Conservation (phyloP, 1,140 invertebrate genomes). For the Hirudo medicinalis region DNA sequence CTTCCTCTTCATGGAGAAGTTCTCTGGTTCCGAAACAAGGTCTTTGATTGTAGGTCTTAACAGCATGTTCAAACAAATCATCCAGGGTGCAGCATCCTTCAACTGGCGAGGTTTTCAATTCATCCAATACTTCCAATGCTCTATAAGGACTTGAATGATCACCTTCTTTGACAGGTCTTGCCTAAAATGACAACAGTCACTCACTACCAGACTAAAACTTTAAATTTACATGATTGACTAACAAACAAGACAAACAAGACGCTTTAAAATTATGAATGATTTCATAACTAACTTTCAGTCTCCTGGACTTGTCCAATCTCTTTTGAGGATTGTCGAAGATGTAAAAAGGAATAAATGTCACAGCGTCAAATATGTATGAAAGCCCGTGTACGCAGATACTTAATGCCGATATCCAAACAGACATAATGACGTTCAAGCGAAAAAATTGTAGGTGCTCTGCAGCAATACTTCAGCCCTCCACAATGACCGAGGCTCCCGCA, state of each 20-base stretch:
- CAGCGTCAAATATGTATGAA: conserved; percentile 4
- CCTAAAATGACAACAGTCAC: neutral
- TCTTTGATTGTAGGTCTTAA: conserved; percentile 42
- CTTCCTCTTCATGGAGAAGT: conserved; percentile 81
- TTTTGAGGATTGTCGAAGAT: neutral
- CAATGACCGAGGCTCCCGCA: too few relatives aligned
- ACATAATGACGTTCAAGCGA: too few relatives aligned
- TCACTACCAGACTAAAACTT: neutral
- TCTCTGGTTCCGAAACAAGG: conserved; percentile 65
- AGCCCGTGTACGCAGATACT: neutral
- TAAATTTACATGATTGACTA: neutral
- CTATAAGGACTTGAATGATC: conserved; percentile 28
- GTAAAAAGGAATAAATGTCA: neutral
- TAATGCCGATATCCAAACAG: conserved; percentile 4
- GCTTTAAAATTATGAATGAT: neutral
- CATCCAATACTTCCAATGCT: conserved; percentile 28
- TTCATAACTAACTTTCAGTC: neutral
- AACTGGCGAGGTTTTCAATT: conserved; percentile 32
- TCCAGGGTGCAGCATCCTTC: conserved; percentile 73
- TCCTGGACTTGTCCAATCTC: neutral
- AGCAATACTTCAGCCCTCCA: too few relatives aligned
- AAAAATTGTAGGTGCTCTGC: too few relatives aligned
- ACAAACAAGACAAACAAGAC: neutral
- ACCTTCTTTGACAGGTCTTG: conserved; percentile 2
- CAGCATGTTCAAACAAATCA: conserved; percentile 64